Base-by-base conservation (phyloP, 1,140 invertebrate species). In the Paralvinella palmiformis region DNA sequence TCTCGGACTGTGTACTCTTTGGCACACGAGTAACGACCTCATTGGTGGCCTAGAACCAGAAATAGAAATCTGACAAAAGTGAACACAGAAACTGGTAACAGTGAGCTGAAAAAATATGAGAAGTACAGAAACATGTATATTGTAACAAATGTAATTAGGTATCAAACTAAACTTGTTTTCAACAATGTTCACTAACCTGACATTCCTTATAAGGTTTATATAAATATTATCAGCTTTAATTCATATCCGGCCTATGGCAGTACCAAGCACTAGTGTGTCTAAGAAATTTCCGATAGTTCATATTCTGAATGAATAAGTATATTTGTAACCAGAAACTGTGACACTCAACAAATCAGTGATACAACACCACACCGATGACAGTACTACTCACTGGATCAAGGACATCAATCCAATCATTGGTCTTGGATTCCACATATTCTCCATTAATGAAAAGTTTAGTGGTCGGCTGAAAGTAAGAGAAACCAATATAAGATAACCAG, bases 401-500 rank as follows among this genome's bases (percentile, higher is more conserved):
- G 1, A 98, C 84, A 74, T 98, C 93, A 71, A 96, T 91, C 88
- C 92, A 98, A 72, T 96, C 88, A 15, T 81, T 88, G 1, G 92
- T 86, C 80, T 95, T 91, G 0, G 95, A 98, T 62, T 98, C 94
- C 1, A 96, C 85, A 82, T 93, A 94, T 82, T 96, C 88, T 64
- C 94, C 94, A 86, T 98, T 87, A 67, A 98, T 94, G 78, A 92
- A 98, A 61, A 96, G 85, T 83, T 98, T 97, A 58, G 78, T 79
- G 58, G 74, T 77, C 36, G 74, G 72, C 78, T 80, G 69, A 15
- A 73, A 73, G 36, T 66, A 59, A 65, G 41, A 64, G 53, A 35
- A 59, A 56, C n/a, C n/a, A n/a, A n/a, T n/a, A n/a, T n/a, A n/a
- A n/a, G n/a, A n/a, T n/a, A n/a, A n/a, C n/a, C n/a, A n/a, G n/a